Base-by-base conservation (phyloP, 2,113 vertebrate species). In the Scophthalmus maximus region DNA sequence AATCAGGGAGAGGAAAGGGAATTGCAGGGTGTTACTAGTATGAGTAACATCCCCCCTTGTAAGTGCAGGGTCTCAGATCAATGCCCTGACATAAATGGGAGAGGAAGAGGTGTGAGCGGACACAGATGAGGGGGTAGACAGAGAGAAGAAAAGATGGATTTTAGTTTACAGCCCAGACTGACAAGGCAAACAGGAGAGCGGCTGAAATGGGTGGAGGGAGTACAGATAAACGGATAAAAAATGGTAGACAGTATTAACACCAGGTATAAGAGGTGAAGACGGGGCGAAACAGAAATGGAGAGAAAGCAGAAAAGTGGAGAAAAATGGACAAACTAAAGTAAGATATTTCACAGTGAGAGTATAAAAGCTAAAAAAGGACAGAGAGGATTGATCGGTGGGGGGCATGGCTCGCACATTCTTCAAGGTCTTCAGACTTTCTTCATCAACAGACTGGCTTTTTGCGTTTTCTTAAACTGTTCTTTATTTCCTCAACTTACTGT, bases 81-180 rank as follows among this genome's bases (percentile, higher is more conserved):
- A 79, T 81, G 26, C 52, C 47, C 8, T 72, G 60, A 78, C 44
- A 76, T 65, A 51, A 66, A 84, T 60, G 66, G 82, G 49, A 42
- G 60, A 58, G 53, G 53, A 52, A 29, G 64, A 83, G 76, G 60
- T 66, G 62, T 59, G 46, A 76, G 40, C 20, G 52, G 56, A 44
- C 22, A 51, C 49, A 70, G 68, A 49, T 30, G 46, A 2, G 22
- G 55, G 38, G 50, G 67, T 2, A 51, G 32, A n/a, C n/a, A 40
- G 46, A 55, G 15, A 58, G 52, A 18, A 10, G 26, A 10, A 56
- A 42, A 40, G 26, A 68, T 50, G 30, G 50, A 53, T 72, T 44
- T 22, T 23, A 22, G 25, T 14, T n/a, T n/a, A n/a, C n/a, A n/a
- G 38, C 44, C 62, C 6, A 26, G 15, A 79, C 1, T 36, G 44